Conservation (phyloP, 2,888 invertebrate species). For the Agapetus fuscipes region DNA sequence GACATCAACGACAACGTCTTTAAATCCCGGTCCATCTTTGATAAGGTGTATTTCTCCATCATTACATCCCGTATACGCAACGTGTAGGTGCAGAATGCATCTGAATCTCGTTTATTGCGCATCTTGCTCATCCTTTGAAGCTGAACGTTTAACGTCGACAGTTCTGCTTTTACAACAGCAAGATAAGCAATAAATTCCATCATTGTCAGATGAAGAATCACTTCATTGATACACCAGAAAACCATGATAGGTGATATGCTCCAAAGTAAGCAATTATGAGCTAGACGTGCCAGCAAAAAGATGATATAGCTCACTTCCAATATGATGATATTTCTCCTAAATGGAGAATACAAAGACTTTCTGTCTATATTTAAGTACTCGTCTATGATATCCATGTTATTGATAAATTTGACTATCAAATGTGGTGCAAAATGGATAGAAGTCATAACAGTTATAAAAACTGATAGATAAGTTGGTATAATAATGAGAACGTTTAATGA, state of each 20-base stretch:
- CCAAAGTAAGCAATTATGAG: background rate
- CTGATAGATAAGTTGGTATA: background rate
- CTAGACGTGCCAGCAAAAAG: background rate
- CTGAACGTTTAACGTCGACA: slow-evolving; percentile 1
- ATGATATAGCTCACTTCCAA: slow-evolving; percentile 1
- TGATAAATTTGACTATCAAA: slow-evolving; percentile 3
- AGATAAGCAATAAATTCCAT: slow-evolving; percentile 8
- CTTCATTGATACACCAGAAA: slow-evolving; percentile 3
- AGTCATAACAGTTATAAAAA: background rate
- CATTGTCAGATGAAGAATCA: slow-evolving; percentile 2
- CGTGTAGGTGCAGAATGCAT: background rate
- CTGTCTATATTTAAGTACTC: background rate
- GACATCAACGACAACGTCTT: background rate
- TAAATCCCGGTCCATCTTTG: background rate
- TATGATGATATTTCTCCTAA: slow-evolving; percentile 3
- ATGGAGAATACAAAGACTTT: background rate
- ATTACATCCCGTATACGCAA: background rate
- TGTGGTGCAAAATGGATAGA: slow-evolving; percentile 2
- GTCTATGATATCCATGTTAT: slow-evolving; percentile 4
- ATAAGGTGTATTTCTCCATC: background rate
- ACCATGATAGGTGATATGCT: background rate
- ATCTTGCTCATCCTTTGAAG: slow-evolving; percentile 1
- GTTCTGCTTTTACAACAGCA: background rate
- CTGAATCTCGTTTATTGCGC: background rate
- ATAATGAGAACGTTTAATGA: slow-evolving; percentile 2